phyloP scores from a whole-genome alignment of 2,113 vertebrate genomes.

The Elgaria multicarinata region DNA sequence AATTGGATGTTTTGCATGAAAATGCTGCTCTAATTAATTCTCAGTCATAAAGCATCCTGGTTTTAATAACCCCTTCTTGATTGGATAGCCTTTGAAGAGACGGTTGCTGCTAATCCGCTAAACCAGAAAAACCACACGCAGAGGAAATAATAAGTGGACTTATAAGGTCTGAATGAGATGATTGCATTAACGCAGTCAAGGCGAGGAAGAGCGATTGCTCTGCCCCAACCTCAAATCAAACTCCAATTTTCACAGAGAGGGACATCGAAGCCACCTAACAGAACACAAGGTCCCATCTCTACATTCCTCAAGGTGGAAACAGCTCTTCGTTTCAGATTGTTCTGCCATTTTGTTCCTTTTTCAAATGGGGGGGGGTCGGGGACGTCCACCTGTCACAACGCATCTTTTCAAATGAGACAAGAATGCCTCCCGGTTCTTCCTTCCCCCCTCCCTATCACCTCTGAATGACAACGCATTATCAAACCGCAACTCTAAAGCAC shows the following conservation, averaged over 20 bases:
- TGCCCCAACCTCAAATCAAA: constrained; percentile 32
- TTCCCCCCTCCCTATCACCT: neutral
- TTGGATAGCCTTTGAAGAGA: constrained; percentile 85
- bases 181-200: constrained; percentile 59
- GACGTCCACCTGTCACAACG: constrained; percentile 47
- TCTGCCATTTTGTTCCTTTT: neutral
- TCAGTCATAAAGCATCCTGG: constrained; percentile 81
- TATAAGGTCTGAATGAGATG: constrained; percentile 67
- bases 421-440: neutral
- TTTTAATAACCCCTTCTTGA: constrained; percentile 86
- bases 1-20: constrained; percentile 89
- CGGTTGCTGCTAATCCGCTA: constrained; percentile 73
- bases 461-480: constrained; percentile 74
- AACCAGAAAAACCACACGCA: constrained; percentile 68
- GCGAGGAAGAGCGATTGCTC: constrained; percentile 35
- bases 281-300: too few relatives aligned
- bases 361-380: constrained; percentile 24
- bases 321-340: neutral
- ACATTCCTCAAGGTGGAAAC: neutral
- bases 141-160: constrained; percentile 77
- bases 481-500: constrained; percentile 60
- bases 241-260: constrained; percentile 4
- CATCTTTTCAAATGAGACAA: constrained; percentile 60
- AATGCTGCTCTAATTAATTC: constrained; percentile 89
- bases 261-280: constrained; percentile 37